A percentile compares a stretch with the other conserved stretches of the same genome.
Evolutionary conservation across 1,140 invertebrate genomes (phyloP).

Genomic region (Drosophila mayri): DNA sequence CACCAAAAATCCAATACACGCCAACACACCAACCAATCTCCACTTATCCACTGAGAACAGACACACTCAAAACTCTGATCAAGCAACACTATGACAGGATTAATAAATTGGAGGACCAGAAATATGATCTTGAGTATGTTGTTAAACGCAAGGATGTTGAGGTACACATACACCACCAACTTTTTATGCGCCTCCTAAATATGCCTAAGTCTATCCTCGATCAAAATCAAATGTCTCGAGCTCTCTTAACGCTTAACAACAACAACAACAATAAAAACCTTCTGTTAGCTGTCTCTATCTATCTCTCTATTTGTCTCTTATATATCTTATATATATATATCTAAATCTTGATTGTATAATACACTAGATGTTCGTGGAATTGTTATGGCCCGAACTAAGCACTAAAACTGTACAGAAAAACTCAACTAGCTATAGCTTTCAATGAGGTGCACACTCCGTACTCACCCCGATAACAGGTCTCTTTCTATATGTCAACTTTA

Average conservation of each 20-base stretch:
- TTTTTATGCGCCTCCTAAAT: slow-evolving; percentile 52
- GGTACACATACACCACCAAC: slow-evolving; percentile 87
- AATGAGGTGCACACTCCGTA: slow-evolving; percentile 22
- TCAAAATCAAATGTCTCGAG: slow-evolving; percentile 69
- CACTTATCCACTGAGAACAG: slow-evolving; percentile 84
- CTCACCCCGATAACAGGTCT: slow-evolving; percentile 45
- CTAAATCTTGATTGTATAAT: slow-evolving; percentile 25
- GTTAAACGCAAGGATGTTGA: slow-evolving; percentile 99
- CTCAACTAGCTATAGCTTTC: slow-evolving; percentile 27
- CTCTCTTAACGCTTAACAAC: slow-evolving; percentile 60
- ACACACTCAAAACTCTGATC: slow-evolving; percentile 92
- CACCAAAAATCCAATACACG: slow-evolving; percentile 18
- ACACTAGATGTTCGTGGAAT: slow-evolving; percentile 44
- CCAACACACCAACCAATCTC: slow-evolving; percentile 7
- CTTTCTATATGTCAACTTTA: slow-evolving; percentile 23
- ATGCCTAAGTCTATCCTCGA: slow-evolving; percentile 51
- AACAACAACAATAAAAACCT: slow-evolving; percentile 67
- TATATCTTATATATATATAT: slow-evolving; percentile 31
- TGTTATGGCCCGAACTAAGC: slow-evolving; percentile 42
- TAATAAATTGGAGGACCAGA: slow-evolving; percentile 94
- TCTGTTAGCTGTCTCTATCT: slow-evolving; percentile 65
- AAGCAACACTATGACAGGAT: slow-evolving; percentile 95
- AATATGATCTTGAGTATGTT: slow-evolving; percentile 99
- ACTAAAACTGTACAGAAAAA: slow-evolving; percentile 60
- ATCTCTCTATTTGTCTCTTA: slow-evolving; percentile 29